A percentile compares a stretch with the other conserved stretches of the same genome.
Conservation (phyloP, 2,113 vertebrate species). For the Tylochromis polylepis region DNA sequence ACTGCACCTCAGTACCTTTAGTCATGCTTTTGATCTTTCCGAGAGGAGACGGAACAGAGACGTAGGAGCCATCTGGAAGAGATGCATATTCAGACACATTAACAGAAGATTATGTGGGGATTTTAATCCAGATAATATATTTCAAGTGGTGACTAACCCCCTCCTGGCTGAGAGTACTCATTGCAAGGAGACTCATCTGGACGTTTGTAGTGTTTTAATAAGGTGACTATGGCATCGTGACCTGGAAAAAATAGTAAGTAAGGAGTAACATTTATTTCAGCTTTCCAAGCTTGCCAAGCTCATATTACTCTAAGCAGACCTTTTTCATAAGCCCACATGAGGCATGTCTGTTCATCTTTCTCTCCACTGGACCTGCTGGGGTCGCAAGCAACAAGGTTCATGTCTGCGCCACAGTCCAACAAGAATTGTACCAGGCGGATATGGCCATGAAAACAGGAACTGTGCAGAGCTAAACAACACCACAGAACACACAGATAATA, state of each 20-base stretch:
- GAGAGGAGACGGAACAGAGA: slow-evolving; percentile 90
- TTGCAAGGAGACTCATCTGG: slow-evolving; percentile 90
- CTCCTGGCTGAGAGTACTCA: slow-evolving; percentile 94
- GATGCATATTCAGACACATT: neutral
- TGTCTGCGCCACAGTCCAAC: slow-evolving; percentile 90
- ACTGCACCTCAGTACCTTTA: slow-evolving; percentile 81
- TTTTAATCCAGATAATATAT: neutral
- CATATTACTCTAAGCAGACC: slow-evolving; percentile 61
- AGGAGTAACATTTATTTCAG: neutral
- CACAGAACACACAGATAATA: neutral
- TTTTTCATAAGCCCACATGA: slow-evolving; percentile 99
- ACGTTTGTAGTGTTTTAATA: slow-evolving; percentile 92
- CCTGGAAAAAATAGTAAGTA: slow-evolving; percentile 65
- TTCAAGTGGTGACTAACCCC: slow-evolving; percentile 73
- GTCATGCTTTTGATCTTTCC: slow-evolving; percentile 98
- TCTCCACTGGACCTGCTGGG: slow-evolving; percentile 94
- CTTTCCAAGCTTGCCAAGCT: neutral
- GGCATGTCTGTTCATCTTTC: slow-evolving; percentile 94
- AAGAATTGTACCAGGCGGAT: slow-evolving; percentile 91
- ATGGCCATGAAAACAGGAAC: slow-evolving; percentile 91
- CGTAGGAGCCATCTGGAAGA: slow-evolving; percentile 89
- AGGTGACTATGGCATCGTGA: slow-evolving; percentile 89
- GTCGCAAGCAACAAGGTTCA: slow-evolving; percentile 93
- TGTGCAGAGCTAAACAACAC: slow-evolving; percentile 81
- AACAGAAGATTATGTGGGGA: neutral